Base-by-base conservation (phyloP, 1,140 invertebrate genomes). In the Anoplolepis gracilipes region DNA sequence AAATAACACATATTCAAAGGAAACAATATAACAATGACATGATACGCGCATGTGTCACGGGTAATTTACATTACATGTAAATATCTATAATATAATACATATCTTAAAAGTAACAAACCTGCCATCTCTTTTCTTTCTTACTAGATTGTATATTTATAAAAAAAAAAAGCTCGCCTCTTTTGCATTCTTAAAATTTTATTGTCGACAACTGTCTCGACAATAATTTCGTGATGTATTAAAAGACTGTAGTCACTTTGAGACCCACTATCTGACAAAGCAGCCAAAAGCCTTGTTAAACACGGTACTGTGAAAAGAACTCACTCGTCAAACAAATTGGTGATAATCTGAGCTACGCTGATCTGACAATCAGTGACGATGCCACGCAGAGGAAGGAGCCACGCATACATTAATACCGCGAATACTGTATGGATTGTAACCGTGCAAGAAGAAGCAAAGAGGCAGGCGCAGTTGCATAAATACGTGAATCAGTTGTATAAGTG, bases 401-500 rank as follows among this genome's bases (percentile, higher is more conserved):
- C 77, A 87, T 89, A 72, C 86, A 77, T 90, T 85, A 30, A 57
- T 49, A 85, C 13, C 65, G 79, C 82, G 64, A 67, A 61, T n/a
- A 39, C 70, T 53, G 65, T 78, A 55, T 42, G 36, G 8, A 70
- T 33, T 33, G 61, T 36, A 30, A 53, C 39, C 55, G 57, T 13
- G 46, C 1, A 7, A 59, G 42, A 46, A 53, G 46, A 67, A 49
- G 88, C 62, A 61, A 84, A 85, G 59, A 65, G 28, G 11, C 42
- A 49, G 10, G 64, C 62, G 65, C 69, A 49, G 72, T 76, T 42
- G 57, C 22, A 22, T 61, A 42, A 62, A n/a, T 42, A n/a, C 87
- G 87, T 84, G 62, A 85, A 89, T 73, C 86, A 87, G 64, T 84
- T 87, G 85, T 86, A 73, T 78, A 90, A 90, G 65, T 70, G 81